A percentile compares a stretch with the other conserved stretches of the same genome.
These are phyloP conservation scores for Scalopus aquaticus DNA, from an alignment of 2,113 vertebrate genomes.

Conservation along the genomic window DNA sequence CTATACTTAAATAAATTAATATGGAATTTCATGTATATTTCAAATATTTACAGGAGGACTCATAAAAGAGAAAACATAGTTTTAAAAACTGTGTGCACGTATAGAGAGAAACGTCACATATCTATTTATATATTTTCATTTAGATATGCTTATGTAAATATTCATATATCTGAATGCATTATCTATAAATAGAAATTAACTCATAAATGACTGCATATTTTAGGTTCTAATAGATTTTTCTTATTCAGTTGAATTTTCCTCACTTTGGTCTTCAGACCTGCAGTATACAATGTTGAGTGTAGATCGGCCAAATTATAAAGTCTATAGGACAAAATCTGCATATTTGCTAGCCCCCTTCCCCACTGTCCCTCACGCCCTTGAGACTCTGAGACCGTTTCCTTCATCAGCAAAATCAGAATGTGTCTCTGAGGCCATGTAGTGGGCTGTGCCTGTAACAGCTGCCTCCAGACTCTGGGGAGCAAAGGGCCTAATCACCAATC, in stretches of 20 bases:
- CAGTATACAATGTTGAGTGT: background rate
- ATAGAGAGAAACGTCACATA: background rate
- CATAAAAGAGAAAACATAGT: background rate
- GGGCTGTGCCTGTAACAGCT: constrained; percentile 76
- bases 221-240: background rate
- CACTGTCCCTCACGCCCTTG: background rate
- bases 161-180: background rate
- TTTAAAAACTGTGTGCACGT: background rate
- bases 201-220: background rate
- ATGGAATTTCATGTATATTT: background rate
- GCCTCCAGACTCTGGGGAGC: constrained; percentile 68
- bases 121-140: background rate
- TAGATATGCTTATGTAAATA: background rate
- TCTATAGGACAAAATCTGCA: background rate
- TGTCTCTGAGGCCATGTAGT: background rate
- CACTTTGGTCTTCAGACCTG: background rate
- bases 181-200: background rate
- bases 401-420: constrained; percentile 58
- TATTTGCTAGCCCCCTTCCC: background rate
- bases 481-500: constrained; percentile 40
- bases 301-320: background rate
- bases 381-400: background rate
- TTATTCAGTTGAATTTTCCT: background rate
- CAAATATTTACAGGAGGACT: background rate
- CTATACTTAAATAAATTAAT: background rate